phyloP scores from a whole-genome alignment of 2,113 vertebrate species.

The Cranoglanis bouderius region DNA sequence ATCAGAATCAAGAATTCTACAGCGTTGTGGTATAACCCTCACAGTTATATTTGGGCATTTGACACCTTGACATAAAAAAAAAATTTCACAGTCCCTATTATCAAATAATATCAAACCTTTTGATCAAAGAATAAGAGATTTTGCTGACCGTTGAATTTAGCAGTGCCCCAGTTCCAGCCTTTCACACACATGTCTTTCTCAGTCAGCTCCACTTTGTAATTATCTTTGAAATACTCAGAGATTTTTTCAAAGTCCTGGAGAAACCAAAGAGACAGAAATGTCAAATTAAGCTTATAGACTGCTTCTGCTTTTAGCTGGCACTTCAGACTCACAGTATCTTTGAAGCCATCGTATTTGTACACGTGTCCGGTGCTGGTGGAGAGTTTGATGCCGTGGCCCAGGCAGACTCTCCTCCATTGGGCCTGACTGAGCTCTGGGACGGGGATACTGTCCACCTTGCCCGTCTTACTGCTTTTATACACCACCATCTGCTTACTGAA shows the following conservation, averaged over 20 bases:
- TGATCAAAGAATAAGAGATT: background rate
- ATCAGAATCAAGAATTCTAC: background rate
- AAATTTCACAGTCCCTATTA: background rate
- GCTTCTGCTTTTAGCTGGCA: background rate
- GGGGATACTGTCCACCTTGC: slow-evolving; percentile 93
- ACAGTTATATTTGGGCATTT: background rate
- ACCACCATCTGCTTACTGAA: slow-evolving; percentile 91
- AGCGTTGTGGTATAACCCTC: background rate
- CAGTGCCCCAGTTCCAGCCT: slow-evolving; percentile 90
- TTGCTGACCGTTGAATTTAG: slow-evolving; percentile 79
- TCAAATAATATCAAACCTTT: background rate
- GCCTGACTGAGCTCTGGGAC: slow-evolving; percentile 81
- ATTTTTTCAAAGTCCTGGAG: slow-evolving; percentile 84
- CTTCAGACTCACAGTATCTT: slow-evolving; percentile 81
- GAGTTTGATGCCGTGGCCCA: slow-evolving; percentile 91
- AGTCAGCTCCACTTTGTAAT: slow-evolving; percentile 78
- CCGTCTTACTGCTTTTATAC: slow-evolving; percentile 96
- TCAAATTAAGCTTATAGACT: background rate
- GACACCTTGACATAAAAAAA: background rate
- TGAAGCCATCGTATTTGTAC: slow-evolving; percentile 95
- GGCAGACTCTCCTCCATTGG: slow-evolving; percentile 90
- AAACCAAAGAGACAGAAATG: background rate
- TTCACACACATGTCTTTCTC: slow-evolving; percentile 87
- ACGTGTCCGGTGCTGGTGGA: slow-evolving; percentile 85
- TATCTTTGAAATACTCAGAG: slow-evolving; percentile 82